Evolutionary conservation across 2,888 invertebrate genomes (phyloP), one percentile per base, ranked within the genome.

Genomic region (Tineola bisselliella): DNA sequence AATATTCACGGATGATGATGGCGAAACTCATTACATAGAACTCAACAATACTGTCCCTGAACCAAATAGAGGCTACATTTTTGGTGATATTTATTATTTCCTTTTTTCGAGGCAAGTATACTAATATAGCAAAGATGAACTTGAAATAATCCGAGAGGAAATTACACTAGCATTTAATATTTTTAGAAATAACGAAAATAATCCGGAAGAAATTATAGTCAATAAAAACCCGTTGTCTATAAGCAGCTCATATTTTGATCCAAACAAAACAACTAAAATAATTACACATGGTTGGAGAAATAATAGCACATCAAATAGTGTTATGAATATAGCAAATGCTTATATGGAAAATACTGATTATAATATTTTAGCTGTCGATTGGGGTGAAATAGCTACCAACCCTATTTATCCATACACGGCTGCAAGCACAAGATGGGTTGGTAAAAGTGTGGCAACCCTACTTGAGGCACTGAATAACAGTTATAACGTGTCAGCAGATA

Each of bases 221-320:
- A 73, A 78, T 0, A 66, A 67, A 57, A 65, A 69, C n/a, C 64
- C 69, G 8, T 44, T 65, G 25, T 38, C 61, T 8, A 66, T 81
- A 19, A 65, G 66, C 19, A 87, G 82, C 63, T 62, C 65, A 56
- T 74, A 74, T 65, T 87, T 88, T 62, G 78, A 89, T 65, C 65
- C 68, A 1, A 74, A 76, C 0, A 87, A 87, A 64, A 69, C 76
- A 1, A 73, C 88, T 0, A 88, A 84, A 71, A 77, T 88, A 12
- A 62, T 89, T 12, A 88, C 89, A 2, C 90, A 90, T 65, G 88
- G 88, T 0, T 90, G 89, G 89, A 69, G 83, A 60, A 83, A 88
- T 0, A 71, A 71, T 59, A 83, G 81, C 59, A 68, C 71, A 17
- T 68, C 71, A 0, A 68, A 73, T 11, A 84, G 87, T 75, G 66